A percentile compares a stretch with the other conserved stretches of the same genome.
These are phyloP conservation scores for Lapara coniferarum DNA, from an alignment of 2,888 invertebrate species.

Conservation along the genomic window DNA sequence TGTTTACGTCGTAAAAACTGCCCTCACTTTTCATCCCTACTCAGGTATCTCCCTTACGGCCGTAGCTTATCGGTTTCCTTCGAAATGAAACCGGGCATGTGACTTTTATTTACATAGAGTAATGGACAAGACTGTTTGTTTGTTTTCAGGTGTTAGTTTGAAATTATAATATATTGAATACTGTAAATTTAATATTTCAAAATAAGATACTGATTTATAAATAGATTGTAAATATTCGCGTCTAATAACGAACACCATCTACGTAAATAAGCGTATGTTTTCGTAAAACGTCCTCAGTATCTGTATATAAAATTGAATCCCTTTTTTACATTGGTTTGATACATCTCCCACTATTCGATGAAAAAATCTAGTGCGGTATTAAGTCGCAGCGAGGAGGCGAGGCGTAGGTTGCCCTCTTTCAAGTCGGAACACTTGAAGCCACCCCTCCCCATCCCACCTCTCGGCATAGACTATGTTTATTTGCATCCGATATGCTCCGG, in stretches of 20 bases:
- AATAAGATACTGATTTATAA: too few species aligned
- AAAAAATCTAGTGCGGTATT: slow-evolving; percentile 77
- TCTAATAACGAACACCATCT: background rate
- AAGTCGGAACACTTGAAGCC: slow-evolving; percentile 63
- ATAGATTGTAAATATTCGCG: background rate
- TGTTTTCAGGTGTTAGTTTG: background rate
- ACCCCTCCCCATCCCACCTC: slow-evolving; percentile 31
- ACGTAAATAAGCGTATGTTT: background rate
- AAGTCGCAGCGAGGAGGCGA: slow-evolving; percentile 64
- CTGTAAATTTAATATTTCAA: background rate
- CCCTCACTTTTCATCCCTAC: slow-evolving; percentile 64
- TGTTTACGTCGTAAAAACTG: slow-evolving; percentile 71
- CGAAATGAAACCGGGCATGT: slow-evolving; percentile 38
- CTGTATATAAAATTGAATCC: slow-evolving; percentile 15
- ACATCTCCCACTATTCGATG: slow-evolving; percentile 55
- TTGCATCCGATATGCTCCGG: slow-evolving; percentile 70
- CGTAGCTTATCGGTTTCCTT: slow-evolving; percentile 53
- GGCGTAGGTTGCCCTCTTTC: slow-evolving; percentile 62
- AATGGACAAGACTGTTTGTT: background rate
- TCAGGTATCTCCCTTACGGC: slow-evolving; percentile 42
- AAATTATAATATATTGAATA: background rate
- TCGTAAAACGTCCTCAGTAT: background rate
- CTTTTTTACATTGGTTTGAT: slow-evolving; percentile 30
- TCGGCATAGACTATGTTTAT: slow-evolving; percentile 64
- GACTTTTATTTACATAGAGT: slow-evolving; percentile 17